Conservation (phyloP, 2,888 invertebrate genomes). For the Diaperis boleti region DNA sequence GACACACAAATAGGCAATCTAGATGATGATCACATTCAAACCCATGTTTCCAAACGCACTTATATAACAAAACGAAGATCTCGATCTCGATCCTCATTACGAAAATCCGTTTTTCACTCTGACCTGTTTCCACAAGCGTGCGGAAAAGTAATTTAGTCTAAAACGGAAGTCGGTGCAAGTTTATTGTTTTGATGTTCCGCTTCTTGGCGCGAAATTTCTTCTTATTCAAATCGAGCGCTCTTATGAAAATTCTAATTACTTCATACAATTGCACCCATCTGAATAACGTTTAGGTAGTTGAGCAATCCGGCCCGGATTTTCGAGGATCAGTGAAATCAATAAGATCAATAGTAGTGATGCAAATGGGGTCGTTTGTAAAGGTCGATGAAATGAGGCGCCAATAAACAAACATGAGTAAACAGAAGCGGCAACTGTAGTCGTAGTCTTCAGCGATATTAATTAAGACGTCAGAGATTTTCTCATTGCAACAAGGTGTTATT, state of each 20-base stretch:
- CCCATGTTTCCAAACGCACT: no score
- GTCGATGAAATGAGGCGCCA: background rate
- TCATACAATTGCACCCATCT: conserved; percentile 3
- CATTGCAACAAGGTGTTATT: background rate
- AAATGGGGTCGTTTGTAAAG: no score
- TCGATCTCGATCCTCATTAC: conserved; percentile 12
- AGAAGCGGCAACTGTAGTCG: background rate
- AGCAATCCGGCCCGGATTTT: conserved; percentile 3
- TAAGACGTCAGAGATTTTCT: background rate
- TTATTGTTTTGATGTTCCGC: conserved; percentile 31
- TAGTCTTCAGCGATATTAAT: background rate
- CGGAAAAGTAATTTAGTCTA: conserved; percentile 16
- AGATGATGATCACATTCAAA: no score
- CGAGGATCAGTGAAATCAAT: conserved; percentile 6
- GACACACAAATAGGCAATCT: no score
- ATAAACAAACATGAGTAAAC: background rate
- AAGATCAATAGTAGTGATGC: conserved; percentile 5
- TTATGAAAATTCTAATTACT: conserved; percentile 13
- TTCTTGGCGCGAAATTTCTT: conserved; percentile 20
- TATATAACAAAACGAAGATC: background rate
- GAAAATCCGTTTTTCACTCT: conserved; percentile 15
- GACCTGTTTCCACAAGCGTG: conserved; percentile 23
- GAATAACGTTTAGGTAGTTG: conserved; percentile 1
- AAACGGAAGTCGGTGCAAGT: conserved; percentile 19
- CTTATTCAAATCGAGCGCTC: conserved; percentile 11